Percentiles rank a stretch among this genome's conserved stretches.
These are phyloP conservation scores for Caranx ignobilis DNA, from an alignment of 2,113 vertebrate species.

Conservation along the genomic window DNA sequence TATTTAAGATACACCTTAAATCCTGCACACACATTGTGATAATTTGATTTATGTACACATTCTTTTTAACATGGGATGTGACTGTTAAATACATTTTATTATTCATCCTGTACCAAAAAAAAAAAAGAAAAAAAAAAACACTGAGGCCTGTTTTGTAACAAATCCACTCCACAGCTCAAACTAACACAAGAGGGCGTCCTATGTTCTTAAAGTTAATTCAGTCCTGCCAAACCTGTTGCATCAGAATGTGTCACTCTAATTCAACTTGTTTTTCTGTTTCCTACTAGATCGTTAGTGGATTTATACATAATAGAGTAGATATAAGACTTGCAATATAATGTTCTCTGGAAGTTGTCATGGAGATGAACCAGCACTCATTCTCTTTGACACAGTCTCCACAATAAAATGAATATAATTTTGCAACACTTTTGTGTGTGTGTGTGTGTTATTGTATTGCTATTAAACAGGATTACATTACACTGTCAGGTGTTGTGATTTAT, in stretches of 20 bases:
- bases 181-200: conserved; percentile 76
- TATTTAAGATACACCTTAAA: neutral
- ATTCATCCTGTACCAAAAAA: neutral
- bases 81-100: neutral
- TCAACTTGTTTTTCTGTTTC: conserved; percentile 1
- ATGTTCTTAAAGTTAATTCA: conserved; percentile 42
- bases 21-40: neutral
- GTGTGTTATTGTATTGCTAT: neutral
- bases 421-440: no score
- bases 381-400: neutral
- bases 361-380: neutral
- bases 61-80: neutral
- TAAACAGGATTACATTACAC: neutral
- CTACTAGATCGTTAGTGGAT: neutral
- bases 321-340: neutral
- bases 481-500: neutral
- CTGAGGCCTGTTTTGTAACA: neutral
- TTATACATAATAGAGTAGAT: neutral
- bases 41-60: neutral
- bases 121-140: neutral
- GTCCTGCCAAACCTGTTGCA: conserved; percentile 57
- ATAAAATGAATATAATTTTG: neutral
- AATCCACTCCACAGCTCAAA: conserved; percentile 6
- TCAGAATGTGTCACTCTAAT: neutral
- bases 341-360: neutral